Evolutionary conservation across 2,888 invertebrate genomes (phyloP).

Genomic region (Ophion ellenae): DNA sequence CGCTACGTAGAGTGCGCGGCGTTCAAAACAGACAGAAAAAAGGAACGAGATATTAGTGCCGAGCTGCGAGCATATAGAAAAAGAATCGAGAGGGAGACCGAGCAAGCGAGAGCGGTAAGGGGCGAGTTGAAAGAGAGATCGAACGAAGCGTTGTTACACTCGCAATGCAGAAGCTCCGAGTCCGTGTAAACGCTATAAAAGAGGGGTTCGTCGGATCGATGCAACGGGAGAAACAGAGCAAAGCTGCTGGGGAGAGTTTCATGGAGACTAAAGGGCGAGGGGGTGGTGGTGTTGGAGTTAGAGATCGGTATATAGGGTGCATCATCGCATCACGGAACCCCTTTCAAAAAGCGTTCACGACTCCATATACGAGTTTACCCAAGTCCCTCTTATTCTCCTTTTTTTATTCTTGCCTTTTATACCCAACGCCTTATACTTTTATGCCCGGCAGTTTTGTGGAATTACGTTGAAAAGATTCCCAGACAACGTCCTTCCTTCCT

Average conservation of each 20-base stretch:
- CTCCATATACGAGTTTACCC: constrained; percentile 43
- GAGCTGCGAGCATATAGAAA: constrained; percentile 3
- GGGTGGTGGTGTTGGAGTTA: not conserved
- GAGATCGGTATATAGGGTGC: constrained; percentile 21
- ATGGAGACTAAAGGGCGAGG: not conserved
- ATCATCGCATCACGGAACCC: constrained; percentile 41
- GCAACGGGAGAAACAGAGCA: constrained; percentile 57
- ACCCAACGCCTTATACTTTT: constrained; percentile 11
- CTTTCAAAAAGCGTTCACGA: constrained; percentile 48
- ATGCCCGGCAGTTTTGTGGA: constrained; percentile 18
- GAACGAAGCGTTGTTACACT: constrained; percentile 52
- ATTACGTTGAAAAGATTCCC: constrained; percentile 41
- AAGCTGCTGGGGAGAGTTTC: constrained; percentile 35
- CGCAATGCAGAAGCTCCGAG: constrained; percentile 11
- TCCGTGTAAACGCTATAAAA: constrained; percentile 39
- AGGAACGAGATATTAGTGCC: constrained; percentile 28
- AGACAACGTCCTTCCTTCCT: constrained; percentile 22
- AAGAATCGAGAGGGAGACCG: constrained; percentile 7
- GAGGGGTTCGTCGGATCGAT: constrained; percentile 64
- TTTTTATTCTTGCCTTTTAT: not conserved
- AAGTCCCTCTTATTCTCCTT: constrained; percentile 17
- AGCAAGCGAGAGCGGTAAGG: not conserved
- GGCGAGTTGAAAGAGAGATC: constrained; percentile 34
- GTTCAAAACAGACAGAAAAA: constrained; percentile 23
- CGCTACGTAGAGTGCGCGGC: constrained; percentile 47